Evolutionary conservation across 2,113 vertebrate genomes (phyloP).

Genomic region (Mus musculus): GRCm39 chr1:128379001-128379500

Average conservation of each 20-base stretch:
- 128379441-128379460: constrained; percentile 59
- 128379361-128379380: constrained; percentile 73
- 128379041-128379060: constrained; percentile 71
- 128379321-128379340: constrained; percentile 54
- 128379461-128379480: neutral
- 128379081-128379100: constrained; percentile 67
- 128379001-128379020: constrained; percentile 67
- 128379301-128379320: constrained; percentile 79
- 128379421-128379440: constrained; percentile 25
- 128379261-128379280: constrained; percentile 81
- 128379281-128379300: constrained; percentile 74
- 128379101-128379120: constrained; percentile 16
- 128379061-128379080: constrained; percentile 55
- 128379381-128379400: constrained; percentile 65
- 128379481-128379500: constrained; percentile 48
- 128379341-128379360: constrained; percentile 48
- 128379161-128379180: constrained; percentile 71
- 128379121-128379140: constrained; percentile 72
- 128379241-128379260: constrained; percentile 76
- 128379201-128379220: constrained; percentile 74
- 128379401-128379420: constrained; percentile 56
- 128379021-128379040: constrained; percentile 55
- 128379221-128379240: constrained; percentile 76
- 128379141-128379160: constrained; percentile 66
- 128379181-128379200: constrained; percentile 75